A percentile compares a stretch with the other conserved stretches of the same genome.
These are phyloP conservation scores for Lacerta bilineata DNA, from an alignment of 2,797 vertebrate genomes.

Conservation along the genomic window DNA sequence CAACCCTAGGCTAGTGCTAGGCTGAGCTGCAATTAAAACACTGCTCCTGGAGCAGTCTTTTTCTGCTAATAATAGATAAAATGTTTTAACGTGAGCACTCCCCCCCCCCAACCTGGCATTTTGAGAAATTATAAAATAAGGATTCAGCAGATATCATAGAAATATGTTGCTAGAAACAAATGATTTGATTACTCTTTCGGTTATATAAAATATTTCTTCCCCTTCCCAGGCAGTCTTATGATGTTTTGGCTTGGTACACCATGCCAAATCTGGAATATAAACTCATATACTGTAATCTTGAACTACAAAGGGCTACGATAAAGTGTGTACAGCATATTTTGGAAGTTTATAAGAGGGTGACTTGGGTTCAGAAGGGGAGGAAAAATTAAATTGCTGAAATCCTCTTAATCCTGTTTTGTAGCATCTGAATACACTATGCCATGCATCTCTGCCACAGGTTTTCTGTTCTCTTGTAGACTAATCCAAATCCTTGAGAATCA, in stretches of 20 bases:
- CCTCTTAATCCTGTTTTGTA: conserved; percentile 10
- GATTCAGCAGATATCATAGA: not conserved
- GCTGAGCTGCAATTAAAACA: not conserved
- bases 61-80: not conserved
- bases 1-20: too few relatives aligned
- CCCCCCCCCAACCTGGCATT: not conserved
- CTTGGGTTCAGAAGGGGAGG: not conserved
- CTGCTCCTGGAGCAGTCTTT: not conserved
- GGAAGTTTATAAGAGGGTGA: not conserved
- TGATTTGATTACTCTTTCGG: not conserved
- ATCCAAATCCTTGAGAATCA: not conserved
- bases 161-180: not conserved
- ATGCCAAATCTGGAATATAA: not conserved
- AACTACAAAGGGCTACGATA: not conserved
- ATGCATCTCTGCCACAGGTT: not conserved
- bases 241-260: not conserved
- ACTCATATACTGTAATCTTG: not conserved
- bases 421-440: not conserved
- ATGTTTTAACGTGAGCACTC: not conserved
- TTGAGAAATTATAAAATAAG: not conserved
- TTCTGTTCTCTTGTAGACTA: conserved; percentile 3
- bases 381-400: not conserved
- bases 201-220: not conserved
- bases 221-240: not conserved
- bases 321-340: conserved; percentile 23